Conservation (phyloP, 2,888 invertebrate species). For the Acrobasis consociella region DNA sequence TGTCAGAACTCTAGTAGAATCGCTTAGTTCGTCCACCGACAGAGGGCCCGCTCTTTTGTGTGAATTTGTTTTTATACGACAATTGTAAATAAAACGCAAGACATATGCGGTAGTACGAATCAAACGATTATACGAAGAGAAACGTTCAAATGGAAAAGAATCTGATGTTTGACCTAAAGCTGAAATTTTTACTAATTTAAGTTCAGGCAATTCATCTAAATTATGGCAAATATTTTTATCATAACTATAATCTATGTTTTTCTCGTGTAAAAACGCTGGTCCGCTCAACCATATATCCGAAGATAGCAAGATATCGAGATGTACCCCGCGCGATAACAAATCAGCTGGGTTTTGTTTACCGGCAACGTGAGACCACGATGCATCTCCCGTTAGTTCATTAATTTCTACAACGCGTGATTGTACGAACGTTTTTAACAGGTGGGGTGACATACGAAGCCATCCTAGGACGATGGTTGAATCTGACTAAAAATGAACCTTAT, state of each 20-base stretch:
- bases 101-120: neutral
- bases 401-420: conserved; percentile 5
- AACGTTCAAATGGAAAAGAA: neutral
- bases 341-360: conserved; percentile 13
- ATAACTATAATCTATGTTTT: neutral
- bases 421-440: neutral
- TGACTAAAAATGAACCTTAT: neutral
- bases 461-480: neutral
- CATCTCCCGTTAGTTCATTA: conserved; percentile 22
- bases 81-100: neutral
- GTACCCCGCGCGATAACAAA: conserved; percentile 5
- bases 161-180: neutral
- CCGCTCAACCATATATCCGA: conserved; percentile 1
- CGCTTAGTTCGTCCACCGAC: neutral
- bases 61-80: neutral
- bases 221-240: neutral
- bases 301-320: neutral
- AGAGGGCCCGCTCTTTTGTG: neutral
- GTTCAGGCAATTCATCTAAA: conserved; percentile 8
- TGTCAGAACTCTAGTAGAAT: neutral
- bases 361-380: conserved; percentile 18
- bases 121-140: neutral
- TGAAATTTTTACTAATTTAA: neutral
- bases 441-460: neutral
- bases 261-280: neutral